Evolutionary conservation across 2,113 vertebrate species (phyloP).

Genomic region (Pelodiscus sinensis): DNA sequence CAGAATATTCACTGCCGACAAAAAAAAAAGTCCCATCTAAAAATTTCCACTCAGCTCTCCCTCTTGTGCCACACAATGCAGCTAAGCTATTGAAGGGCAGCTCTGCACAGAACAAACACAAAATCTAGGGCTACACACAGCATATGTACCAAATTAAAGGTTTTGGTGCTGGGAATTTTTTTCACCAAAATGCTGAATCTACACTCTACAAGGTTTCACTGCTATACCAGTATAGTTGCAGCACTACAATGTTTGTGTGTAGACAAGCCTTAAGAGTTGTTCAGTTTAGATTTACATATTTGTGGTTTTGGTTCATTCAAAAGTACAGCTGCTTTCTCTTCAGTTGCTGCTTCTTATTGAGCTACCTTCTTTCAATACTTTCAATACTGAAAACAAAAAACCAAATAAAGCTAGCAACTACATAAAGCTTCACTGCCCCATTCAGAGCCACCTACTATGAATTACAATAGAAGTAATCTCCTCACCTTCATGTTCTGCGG

Average conservation of each 20-base stretch:
- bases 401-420: neutral
- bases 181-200: accelerated
- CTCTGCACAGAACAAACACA: accelerated
- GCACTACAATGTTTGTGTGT: accelerated
- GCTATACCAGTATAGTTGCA: accelerated
- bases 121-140: neutral
- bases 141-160: neutral
- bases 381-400: neutral
- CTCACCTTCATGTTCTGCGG: neutral
- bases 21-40: neutral
- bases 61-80: neutral
- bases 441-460: conserved; percentile 49
- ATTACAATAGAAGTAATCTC: neutral
- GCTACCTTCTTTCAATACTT: conserved; percentile 11
- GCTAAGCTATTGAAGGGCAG: accelerated
- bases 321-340: neutral
- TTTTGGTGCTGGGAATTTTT: neutral
- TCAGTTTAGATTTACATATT: neutral
- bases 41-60: neutral
- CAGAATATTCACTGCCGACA: neutral
- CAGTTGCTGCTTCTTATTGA: neutral
- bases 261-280: neutral
- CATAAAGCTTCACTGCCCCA: neutral
- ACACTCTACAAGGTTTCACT: accelerated
- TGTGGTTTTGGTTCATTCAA: neutral